These are phyloP conservation scores for Mythimna impura DNA, from an alignment of 2,888 invertebrate genomes.

Conservation along the genomic window DNA sequence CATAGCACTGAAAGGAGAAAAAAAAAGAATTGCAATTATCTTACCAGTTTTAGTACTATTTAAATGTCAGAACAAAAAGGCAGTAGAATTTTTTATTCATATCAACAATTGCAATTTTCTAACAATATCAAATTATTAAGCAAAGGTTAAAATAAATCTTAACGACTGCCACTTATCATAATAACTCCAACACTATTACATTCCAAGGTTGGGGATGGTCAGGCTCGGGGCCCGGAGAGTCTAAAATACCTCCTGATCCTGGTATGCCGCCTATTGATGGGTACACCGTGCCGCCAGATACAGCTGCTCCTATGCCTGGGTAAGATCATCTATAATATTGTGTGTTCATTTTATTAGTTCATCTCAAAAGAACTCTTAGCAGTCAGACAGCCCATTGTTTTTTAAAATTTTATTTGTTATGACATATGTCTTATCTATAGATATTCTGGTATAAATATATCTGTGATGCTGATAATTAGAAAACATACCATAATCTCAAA, in stretches of 20 bases:
- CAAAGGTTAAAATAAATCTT: background rate
- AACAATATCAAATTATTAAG: too few relatives aligned
- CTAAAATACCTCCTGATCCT: constrained; percentile 79
- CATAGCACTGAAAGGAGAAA: background rate
- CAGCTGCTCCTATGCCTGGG: constrained; percentile 79
- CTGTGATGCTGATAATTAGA: background rate
- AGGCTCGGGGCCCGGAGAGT: constrained; percentile 77
- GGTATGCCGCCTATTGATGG: constrained; percentile 81
- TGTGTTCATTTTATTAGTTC: background rate
- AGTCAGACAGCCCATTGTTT: background rate
- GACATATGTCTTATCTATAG: background rate
- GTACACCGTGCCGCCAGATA: constrained; percentile 76
- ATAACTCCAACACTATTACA: constrained; percentile 2
- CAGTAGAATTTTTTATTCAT: too few relatives aligned
- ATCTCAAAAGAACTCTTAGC: background rate
- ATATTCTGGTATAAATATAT: background rate
- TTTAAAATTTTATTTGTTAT: background rate
- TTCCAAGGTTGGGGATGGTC: constrained; percentile 84
- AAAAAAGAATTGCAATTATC: background rate
- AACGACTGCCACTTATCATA: background rate
- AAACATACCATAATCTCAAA: background rate
- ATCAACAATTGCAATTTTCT: too few relatives aligned
- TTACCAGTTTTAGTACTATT: background rate
- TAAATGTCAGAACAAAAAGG: too few relatives aligned
- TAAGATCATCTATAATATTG: constrained; percentile 63